phyloP scores from a whole-genome alignment of 2,113 vertebrate genomes.

The Ageneiosus marmoratus region DNA sequence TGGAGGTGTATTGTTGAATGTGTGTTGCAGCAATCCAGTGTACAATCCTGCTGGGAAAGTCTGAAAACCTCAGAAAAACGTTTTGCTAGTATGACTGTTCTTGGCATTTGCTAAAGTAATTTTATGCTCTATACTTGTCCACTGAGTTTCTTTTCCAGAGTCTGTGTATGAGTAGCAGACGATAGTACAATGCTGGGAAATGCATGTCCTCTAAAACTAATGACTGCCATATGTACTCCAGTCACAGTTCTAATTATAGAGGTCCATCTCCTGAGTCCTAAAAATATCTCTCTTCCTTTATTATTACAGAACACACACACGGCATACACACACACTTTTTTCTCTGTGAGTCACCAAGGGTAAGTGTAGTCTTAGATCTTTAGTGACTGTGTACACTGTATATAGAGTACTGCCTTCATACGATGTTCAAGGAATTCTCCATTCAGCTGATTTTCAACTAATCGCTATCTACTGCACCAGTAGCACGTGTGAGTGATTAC shows the following conservation, averaged over 20 bases:
- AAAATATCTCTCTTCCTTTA: slow-evolving; percentile 50
- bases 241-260: slow-evolving; percentile 57
- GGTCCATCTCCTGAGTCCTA: slow-evolving; percentile 41
- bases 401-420: not conserved
- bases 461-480: not conserved
- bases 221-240: slow-evolving; percentile 53
- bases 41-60: not conserved
- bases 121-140: slow-evolving; percentile 15
- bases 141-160: slow-evolving; percentile 7
- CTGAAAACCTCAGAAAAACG: not conserved
- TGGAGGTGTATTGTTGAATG: not conserved
- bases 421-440: not conserved
- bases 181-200: slow-evolving; percentile 35
- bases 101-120: slow-evolving; percentile 5
- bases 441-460: not conserved
- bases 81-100: not conserved
- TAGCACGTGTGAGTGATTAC: not conserved
- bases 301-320: slow-evolving; percentile 44
- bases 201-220: slow-evolving; percentile 41
- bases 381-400: not conserved
- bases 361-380: not conserved
- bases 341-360: not conserved
- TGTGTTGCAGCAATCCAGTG: not conserved
- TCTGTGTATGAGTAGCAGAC: slow-evolving; percentile 23
- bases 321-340: not conserved